Evolutionary conservation across 2,797 vertebrate genomes (phyloP), one percentile per base, ranked within the genome.

Genomic region (Oceanodroma leucorhoa): DNA sequence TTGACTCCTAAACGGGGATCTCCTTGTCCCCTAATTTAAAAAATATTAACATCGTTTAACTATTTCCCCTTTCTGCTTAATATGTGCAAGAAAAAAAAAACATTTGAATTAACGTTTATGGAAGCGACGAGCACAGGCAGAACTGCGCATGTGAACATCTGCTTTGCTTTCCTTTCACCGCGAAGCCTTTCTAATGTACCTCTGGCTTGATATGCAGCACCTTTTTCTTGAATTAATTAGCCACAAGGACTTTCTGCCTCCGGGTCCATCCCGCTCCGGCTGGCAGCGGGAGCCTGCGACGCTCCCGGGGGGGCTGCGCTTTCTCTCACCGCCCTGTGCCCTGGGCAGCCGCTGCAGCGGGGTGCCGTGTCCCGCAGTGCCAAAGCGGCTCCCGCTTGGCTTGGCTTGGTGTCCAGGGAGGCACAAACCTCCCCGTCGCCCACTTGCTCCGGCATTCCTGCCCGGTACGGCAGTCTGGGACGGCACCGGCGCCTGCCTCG

Each of bases 11-110:
- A 96, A 94, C 18, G 14, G 92, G 92, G 41, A 80, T 87, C 93
- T 95, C 89, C 95, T 96, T 87, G 93, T 94, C 95, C 94, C 57
- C 48, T 95, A 97, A 97, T 97, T 90, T 95, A 89, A 96, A 97
- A 94, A 81, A 65, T 91, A 96, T 97, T 96, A 95, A 90, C 79
- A 85, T 90, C 43, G 3, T 95, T 97, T 94, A 92, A 90, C 93
- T 94, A 24, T 76, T 94, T 93, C 91, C 91, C 95, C 94, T 96
- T 90, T 83, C 88, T 78, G 57, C 70, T 80, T 69, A 80, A 45
- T 53, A 29, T 1, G 66, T 48, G 53, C 73, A 43, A 48, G 61
- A 9, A 64, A 55, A 80, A 36, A n/a, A n/a, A 40, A 55, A 30
- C 0, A 9, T 58, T 79, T 50, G 89, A 91, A 85, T 72, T 48